A percentile compares a stretch with the other conserved stretches of the same genome.
Conservation (phyloP, 2,113 vertebrate genomes). For the Pyxicephalus adspersus region DNA sequence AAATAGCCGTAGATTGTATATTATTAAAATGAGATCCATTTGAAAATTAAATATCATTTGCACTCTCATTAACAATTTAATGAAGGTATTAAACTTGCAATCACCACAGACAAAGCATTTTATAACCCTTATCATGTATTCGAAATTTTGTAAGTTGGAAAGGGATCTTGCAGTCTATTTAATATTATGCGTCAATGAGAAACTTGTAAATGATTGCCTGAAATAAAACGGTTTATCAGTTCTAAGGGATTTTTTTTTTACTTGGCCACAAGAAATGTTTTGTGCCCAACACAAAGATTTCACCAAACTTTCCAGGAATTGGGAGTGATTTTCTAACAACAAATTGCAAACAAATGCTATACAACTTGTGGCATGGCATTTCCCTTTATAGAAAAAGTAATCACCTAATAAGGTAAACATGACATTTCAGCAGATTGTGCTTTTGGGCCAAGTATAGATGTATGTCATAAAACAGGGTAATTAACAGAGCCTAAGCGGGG, state of each 20-base stretch:
- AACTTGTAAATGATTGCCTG: constrained; percentile 52
- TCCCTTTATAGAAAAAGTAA: neutral
- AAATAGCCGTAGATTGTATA: constrained; percentile 50
- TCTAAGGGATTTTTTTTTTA: constrained; percentile 5
- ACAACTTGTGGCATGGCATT: neutral
- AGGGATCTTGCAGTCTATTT: constrained; percentile 60
- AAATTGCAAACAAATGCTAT: neutral
- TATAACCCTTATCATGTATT: constrained; percentile 53
- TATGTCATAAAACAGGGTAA: too few relatives aligned
- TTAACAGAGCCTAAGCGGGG: too few relatives aligned
- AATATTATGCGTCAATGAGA: constrained; percentile 49
- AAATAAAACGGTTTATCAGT: constrained; percentile 53
- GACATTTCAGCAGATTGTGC: neutral
- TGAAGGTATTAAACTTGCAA: constrained; percentile 61
- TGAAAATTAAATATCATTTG: constrained; percentile 58
- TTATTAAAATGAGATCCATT: constrained; percentile 56
- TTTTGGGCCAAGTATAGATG: too few relatives aligned
- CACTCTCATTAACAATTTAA: constrained; percentile 61
- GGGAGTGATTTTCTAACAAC: neutral
- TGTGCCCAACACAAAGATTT: neutral
- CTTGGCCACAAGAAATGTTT: neutral
- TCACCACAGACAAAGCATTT: constrained; percentile 53
- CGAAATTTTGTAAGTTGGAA: constrained; percentile 38
- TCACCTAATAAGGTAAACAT: neutral
- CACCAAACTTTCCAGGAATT: neutral